These are phyloP conservation scores for Pterostichus madidus DNA, from an alignment of 2,888 invertebrate species.

Conservation along the genomic window DNA sequence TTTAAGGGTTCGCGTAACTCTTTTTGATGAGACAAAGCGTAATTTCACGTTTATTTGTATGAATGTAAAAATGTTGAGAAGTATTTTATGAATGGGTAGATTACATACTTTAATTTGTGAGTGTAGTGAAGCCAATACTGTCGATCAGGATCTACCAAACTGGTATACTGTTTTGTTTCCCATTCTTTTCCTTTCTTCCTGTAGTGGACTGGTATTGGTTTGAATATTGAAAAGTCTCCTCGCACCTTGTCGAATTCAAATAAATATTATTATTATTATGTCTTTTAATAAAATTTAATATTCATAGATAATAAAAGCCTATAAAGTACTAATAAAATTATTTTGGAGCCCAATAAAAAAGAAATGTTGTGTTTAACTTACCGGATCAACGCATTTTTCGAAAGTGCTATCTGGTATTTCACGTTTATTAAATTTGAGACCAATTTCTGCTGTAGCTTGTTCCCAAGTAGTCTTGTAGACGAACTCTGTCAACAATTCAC, in stretches of 20 bases:
- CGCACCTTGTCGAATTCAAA: background rate
- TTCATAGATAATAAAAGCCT: no score
- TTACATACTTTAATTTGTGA: slow-evolving; percentile 14
- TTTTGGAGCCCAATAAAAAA: no score
- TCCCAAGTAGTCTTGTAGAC: slow-evolving; percentile 75
- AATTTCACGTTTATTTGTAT: no score
- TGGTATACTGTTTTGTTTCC: slow-evolving; percentile 74
- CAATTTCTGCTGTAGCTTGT: slow-evolving; percentile 73
- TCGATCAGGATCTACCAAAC: slow-evolving; percentile 72
- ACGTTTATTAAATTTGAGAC: slow-evolving; percentile 67
- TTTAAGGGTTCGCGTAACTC: no score
- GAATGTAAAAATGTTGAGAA: no score
- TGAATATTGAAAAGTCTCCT: slow-evolving; percentile 48
- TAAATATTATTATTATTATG: background rate
- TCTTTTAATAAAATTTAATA: no score
- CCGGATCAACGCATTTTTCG: slow-evolving; percentile 66
- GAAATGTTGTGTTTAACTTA: no score
- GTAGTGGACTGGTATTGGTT: slow-evolving; percentile 71
- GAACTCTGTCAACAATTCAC: slow-evolving; percentile 72
- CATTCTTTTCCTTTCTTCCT: slow-evolving; percentile 72
- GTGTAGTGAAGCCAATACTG: slow-evolving; percentile 73
- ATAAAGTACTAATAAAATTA: no score
- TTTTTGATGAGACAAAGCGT: no score
- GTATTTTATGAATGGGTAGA: no score
- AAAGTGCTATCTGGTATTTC: slow-evolving; percentile 67